These are phyloP conservation scores for Pempheris klunzingeri DNA, from an alignment of 2,797 vertebrate species.

Conservation along the genomic window DNA sequence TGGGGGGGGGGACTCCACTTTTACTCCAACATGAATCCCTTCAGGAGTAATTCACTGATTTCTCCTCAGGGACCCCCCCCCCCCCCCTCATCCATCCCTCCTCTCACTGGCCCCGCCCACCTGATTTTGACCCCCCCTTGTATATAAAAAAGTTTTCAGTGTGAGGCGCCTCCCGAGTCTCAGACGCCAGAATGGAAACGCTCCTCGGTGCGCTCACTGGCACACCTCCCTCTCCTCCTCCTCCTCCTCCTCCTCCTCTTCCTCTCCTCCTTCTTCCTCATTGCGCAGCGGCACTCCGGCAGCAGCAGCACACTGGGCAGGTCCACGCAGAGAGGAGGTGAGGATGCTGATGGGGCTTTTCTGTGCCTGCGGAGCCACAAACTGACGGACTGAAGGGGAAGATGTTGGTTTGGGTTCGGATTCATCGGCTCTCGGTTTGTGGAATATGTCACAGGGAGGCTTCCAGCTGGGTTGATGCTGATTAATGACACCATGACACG, in stretches of 20 bases:
- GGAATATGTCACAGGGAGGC: constrained; percentile 54
- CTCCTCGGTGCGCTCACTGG: constrained; percentile 62
- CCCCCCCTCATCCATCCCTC: background rate
- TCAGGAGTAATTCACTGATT: constrained; percentile 18
- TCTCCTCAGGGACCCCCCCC: constrained; percentile 41
- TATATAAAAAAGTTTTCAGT: constrained; percentile 86
- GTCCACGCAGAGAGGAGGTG: constrained; percentile 21
- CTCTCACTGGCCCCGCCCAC: constrained; percentile 82
- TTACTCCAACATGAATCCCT: constrained; percentile 16
- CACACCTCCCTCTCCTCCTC: constrained; percentile 54
- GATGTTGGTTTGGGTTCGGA: constrained; percentile 35
- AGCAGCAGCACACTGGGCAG: constrained; percentile 58
- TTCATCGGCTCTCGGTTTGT: constrained; percentile 34
- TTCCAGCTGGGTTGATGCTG: constrained; percentile 41
- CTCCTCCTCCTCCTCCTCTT: constrained; percentile 39
- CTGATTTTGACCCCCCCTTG: constrained; percentile 69
- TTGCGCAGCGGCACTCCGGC: constrained; percentile 68
- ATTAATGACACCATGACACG: constrained; percentile 65
- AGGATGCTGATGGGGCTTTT: constrained; percentile 26
- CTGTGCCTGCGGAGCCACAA: background rate
- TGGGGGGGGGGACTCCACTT: too few species aligned
- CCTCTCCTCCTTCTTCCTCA: constrained; percentile 31
- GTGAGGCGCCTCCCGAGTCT: constrained; percentile 70
- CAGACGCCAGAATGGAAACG: constrained; percentile 83
- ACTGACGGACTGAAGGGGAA: constrained; percentile 39